Evolutionary conservation across 2,888 invertebrate genomes (phyloP).

Genomic region (Drosophila tripunctata): DNA sequence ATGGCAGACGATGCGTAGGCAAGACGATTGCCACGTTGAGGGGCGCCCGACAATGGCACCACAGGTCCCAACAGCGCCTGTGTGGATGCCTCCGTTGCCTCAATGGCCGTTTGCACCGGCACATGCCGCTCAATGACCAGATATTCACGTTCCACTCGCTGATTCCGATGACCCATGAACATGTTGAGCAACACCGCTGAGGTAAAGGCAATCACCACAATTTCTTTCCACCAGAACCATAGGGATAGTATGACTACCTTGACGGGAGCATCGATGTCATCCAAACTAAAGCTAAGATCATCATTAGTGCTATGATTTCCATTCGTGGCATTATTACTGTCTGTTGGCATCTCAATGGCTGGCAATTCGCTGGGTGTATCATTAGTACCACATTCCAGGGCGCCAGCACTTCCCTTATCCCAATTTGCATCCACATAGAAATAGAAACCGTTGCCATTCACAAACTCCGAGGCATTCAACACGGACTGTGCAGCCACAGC

Average conservation of each 20-base stretch:
- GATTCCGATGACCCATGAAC: conserved; percentile 85
- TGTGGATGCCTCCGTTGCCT: conserved; percentile 82
- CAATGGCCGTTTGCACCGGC: conserved; percentile 82
- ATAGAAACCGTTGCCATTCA: conserved; percentile 92
- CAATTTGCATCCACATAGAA: conserved; percentile 86
- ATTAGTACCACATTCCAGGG: conserved; percentile 52
- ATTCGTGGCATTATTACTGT: conserved; percentile 20
- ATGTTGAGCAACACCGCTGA: conserved; percentile 90
- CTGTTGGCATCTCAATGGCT: conserved; percentile 38
- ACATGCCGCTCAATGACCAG: conserved; percentile 84
- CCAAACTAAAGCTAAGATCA: conserved; percentile 81
- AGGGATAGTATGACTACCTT: conserved; percentile 90
- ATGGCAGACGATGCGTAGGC: conserved; percentile 34
- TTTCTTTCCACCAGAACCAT: conserved; percentile 94
- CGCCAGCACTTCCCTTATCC: conserved; percentile 28
- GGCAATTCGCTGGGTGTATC: conserved; percentile 42
- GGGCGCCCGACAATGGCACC: conserved; percentile 23
- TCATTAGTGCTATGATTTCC: conserved; percentile 65
- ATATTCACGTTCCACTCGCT: conserved; percentile 80
- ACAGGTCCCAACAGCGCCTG: conserved; percentile 74
- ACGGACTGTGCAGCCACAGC: conserved; percentile 89
- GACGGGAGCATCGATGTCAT: conserved; percentile 87
- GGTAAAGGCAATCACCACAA: conserved; percentile 90
- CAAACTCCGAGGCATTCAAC: conserved; percentile 89
- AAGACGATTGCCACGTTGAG: conserved; percentile 44